phyloP scores from a whole-genome alignment of 2,113 vertebrate genomes.

The Chlorodrepanis virens region DNA sequence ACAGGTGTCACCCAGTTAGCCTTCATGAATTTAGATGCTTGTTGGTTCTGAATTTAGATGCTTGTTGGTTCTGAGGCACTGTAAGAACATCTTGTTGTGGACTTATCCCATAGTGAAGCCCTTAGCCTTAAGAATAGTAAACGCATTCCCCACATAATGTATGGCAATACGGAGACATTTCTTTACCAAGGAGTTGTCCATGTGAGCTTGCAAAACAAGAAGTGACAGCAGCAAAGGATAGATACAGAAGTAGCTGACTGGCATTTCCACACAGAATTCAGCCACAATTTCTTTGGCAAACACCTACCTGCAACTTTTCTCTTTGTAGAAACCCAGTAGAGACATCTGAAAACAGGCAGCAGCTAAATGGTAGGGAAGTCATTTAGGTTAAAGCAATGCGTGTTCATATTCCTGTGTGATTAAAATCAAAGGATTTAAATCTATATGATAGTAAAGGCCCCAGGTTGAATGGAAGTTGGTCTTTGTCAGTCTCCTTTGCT shows the following conservation, averaged over 20 bases:
- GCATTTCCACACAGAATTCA: background rate
- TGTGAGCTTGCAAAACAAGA: background rate
- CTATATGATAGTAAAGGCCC: background rate
- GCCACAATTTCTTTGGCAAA: background rate
- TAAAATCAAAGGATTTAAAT: background rate
- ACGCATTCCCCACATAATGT: background rate
- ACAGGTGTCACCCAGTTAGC: fast-evolving
- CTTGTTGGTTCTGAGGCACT: background rate
- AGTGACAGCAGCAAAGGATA: background rate
- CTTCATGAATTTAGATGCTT: background rate
- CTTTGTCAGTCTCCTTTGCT: background rate
- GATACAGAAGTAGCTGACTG: background rate
- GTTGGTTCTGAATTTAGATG: background rate
- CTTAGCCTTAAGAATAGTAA: background rate
- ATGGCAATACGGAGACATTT: background rate
- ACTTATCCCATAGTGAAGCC: background rate
- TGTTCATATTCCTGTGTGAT: background rate
- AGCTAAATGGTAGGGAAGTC: background rate
- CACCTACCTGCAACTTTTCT: background rate
- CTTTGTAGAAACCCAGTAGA: background rate
- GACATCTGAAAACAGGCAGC: background rate
- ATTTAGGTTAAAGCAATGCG: background rate
- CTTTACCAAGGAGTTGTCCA: background rate
- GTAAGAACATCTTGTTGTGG: background rate
- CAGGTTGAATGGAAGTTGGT: background rate